Evolutionary conservation across 2,113 vertebrate genomes (phyloP), one percentile per base, ranked within the genome.

Genomic region (Nycticryphes semicollaris): DNA sequence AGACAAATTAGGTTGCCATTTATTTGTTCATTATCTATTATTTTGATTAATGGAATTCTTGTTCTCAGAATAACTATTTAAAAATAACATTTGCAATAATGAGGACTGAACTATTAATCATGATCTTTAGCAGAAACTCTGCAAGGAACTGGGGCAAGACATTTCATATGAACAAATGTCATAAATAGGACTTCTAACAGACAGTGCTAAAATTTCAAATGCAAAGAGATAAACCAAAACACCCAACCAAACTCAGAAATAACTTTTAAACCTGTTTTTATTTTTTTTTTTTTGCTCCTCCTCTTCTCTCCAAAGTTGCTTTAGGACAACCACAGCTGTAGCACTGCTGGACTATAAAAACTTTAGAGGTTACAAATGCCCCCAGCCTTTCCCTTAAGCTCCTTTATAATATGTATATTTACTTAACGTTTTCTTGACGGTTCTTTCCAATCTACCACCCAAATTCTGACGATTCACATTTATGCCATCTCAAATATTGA

Each of bases 41-140:
- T 98, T 98, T 98, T 98, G 98, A 99, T 98, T 98, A 98, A 98
- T 98, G 98, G 97, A 98, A 98, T 98, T 98, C 97, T 97, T 94
- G 92, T 93, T 97, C 95, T 94, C 83, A 95, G 95, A 94, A 96
- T 95, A 97, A 96, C 96, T 95, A 89, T 94, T 97, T 97, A 96
- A 96, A 97, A 97, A 96, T 97, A 98, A 92, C 95, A 98, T 91
- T 97, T 95, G 97, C 94, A 98, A 97, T 96, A 96, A 97, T 95
- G 92, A 96, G 84, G 93, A 97, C 96, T 96, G 96, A 98, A 97
- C 93, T 96, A 97, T 97, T 97, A 97, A 97, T 97, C 95, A 97
- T 33, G 89, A 78, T 89, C 88, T 95, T 96, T 64, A 94, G 94
- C 90, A 95, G 76, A 92, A 96, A 94, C 87, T 96, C 86, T 62